Conservation (phyloP, 2,888 invertebrate species). For the Pachycephus smyrnensis region DNA sequence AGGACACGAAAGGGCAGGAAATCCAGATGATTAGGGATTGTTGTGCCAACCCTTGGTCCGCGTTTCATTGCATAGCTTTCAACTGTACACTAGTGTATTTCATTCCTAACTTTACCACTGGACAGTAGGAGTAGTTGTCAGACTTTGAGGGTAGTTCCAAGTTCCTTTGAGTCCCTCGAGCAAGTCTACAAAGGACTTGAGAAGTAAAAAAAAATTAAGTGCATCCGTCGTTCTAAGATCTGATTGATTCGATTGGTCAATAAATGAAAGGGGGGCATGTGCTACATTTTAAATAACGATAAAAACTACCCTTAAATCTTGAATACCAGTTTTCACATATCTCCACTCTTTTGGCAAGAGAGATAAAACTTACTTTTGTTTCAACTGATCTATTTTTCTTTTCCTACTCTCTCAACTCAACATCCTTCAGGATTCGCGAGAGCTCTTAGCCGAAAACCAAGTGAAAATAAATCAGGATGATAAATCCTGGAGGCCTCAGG, state of each 20-base stretch:
- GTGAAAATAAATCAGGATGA: conserved; percentile 6
- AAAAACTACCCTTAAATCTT: neutral
- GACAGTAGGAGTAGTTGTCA: neutral
- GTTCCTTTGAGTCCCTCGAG: conserved; percentile 1
- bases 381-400: neutral
- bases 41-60: conserved; percentile 24
- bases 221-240: neutral
- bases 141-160: neutral
- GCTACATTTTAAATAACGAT: neutral
- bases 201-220: conserved; percentile 29
- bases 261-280: neutral
- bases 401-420: neutral
- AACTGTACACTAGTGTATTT: neutral
- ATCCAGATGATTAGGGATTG: conserved; percentile 45
- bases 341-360: neutral
- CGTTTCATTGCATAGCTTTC: neutral
- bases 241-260: neutral
- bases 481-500: neutral
- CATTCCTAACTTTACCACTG: neutral
- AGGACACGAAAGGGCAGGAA: neutral
- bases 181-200: conserved; percentile 29
- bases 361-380: neutral
- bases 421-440: neutral
- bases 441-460: neutral
- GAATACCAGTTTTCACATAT: no score